Evolutionary conservation across 2,888 invertebrate genomes (phyloP).

Genomic region (Thysanoteuthis rhombus): DNA sequence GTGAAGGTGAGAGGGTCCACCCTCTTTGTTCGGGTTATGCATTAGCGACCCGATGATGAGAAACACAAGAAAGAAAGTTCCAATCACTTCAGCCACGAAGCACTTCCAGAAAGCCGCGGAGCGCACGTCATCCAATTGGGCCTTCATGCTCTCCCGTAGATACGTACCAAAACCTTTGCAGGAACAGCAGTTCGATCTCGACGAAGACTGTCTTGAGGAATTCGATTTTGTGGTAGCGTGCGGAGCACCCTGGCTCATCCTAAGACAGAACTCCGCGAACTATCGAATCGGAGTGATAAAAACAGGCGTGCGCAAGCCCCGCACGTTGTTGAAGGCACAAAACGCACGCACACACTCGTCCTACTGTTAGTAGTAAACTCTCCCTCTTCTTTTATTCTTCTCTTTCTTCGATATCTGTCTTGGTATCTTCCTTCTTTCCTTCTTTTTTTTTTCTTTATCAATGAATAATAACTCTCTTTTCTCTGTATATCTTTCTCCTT

Average conservation of each 20-base stretch:
- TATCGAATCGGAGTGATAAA: neutral
- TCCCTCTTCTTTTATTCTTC: neutral
- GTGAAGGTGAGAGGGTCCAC: neutral
- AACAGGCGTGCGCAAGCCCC: neutral
- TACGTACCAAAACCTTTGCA: neutral
- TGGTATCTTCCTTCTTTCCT: neutral
- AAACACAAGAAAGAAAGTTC: conserved; percentile 45
- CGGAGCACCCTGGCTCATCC: neutral
- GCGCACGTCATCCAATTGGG: conserved; percentile 45
- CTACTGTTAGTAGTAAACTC: neutral
- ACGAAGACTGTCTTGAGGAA: neutral
- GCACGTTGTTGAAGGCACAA: neutral
- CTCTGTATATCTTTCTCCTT: neutral
- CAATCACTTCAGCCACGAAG: conserved; percentile 49
- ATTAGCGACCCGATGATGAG: conserved; percentile 44
- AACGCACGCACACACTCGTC: neutral
- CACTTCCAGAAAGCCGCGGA: conserved; percentile 48
- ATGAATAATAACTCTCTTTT: neutral
- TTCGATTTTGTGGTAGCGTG: neutral
- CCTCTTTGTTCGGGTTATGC: conserved; percentile 1
- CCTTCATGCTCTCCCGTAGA: conserved; percentile 23
- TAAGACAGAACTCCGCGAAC: neutral
- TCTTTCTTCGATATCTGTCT: neutral
- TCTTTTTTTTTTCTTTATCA: no score
- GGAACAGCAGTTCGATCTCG: neutral